phyloP scores from a whole-genome alignment of 2,113 vertebrate species.

The Myotis brandtii region DNA sequence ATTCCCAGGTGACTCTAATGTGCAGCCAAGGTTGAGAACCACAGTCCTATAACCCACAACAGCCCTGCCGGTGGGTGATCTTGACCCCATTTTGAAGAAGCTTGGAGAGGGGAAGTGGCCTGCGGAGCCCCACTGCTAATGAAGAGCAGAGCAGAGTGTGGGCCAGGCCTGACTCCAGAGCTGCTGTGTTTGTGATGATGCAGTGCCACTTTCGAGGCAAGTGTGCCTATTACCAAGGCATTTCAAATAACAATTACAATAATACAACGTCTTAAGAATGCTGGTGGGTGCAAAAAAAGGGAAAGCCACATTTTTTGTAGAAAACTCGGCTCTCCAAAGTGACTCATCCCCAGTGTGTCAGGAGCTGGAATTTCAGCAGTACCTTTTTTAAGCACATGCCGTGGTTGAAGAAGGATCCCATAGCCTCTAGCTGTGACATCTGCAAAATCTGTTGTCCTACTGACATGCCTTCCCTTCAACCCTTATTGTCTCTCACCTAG shows the following conservation, averaged over 20 bases:
- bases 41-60: neutral
- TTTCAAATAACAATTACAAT: neutral
- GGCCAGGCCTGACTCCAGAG: neutral
- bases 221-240: neutral
- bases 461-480: neutral
- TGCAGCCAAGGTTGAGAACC: too few species aligned
- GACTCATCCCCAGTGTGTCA: neutral
- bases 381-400: neutral
- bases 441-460: neutral
- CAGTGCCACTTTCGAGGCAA: neutral
- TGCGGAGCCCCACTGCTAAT: too few species aligned
- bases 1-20: too few species aligned
- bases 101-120: neutral
- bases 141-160: neutral
- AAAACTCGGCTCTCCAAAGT: conserved; percentile 6
- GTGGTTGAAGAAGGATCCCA: neutral
- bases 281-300: neutral
- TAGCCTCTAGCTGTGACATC: neutral
- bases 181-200: neutral
- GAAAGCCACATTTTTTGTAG: neutral
- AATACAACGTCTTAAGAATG: neutral
- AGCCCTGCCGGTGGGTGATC: neutral
- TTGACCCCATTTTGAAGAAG: neutral
- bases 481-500: neutral
- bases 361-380: neutral